These are phyloP conservation scores for Melanotaenia maccullochi DNA, from an alignment of 2,797 vertebrate species.

Conservation along the genomic window DNA sequence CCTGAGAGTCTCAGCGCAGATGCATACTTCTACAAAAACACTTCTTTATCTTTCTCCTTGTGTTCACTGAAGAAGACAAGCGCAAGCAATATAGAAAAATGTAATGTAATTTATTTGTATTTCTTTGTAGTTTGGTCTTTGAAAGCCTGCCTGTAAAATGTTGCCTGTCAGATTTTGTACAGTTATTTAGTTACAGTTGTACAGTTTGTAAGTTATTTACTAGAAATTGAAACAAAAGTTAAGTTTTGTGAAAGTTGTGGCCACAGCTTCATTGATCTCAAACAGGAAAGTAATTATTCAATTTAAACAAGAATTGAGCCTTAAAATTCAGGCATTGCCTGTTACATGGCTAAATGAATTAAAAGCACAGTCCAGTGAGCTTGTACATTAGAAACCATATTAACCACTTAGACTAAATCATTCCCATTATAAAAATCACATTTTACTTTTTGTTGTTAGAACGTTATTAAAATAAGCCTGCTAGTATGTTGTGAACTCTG, in stretches of 20 bases:
- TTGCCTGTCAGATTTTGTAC: slow-evolving; percentile 19
- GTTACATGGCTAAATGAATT: slow-evolving; percentile 31
- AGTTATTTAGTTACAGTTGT: not conserved
- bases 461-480: not conserved
- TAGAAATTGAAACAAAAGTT: slow-evolving; percentile 17
- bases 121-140: slow-evolving; percentile 8
- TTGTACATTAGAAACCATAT: slow-evolving; percentile 35
- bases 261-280: slow-evolving; percentile 3
- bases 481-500: too few species aligned
- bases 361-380: slow-evolving; percentile 18
- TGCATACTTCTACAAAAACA: slow-evolving; percentile 7
- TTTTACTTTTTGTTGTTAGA: not conserved
- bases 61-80: slow-evolving; percentile 3
- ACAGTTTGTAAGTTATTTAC: slow-evolving; percentile 2
- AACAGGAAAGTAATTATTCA: slow-evolving; percentile 5
- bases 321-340: slow-evolving; percentile 16
- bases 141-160: slow-evolving; percentile 9
- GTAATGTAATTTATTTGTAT: not conserved
- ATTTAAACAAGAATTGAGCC: slow-evolving; percentile 15
- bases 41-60: not conserved
- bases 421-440: not conserved
- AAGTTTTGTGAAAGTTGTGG: slow-evolving; percentile 1
- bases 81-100: not conserved
- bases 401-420: slow-evolving; percentile 1
- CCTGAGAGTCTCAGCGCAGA: slow-evolving; percentile 10